phyloP scores from a whole-genome alignment of 2,888 invertebrate species.

The Diplazon laetatorius region DNA sequence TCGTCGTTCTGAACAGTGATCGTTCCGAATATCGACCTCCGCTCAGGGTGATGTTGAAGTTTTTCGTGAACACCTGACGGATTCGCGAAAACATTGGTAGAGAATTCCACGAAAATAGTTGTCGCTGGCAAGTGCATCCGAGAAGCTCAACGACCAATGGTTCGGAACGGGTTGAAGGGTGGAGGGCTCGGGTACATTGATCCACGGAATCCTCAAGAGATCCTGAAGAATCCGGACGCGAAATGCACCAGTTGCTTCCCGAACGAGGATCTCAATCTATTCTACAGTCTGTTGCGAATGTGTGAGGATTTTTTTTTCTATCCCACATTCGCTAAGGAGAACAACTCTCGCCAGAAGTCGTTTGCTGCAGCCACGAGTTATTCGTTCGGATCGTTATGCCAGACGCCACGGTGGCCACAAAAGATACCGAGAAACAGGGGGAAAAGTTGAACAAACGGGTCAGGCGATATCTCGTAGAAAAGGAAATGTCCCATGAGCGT shows the following conservation, averaged over 20 bases:
- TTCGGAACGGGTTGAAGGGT: not conserved
- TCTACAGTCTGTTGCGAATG: conserved; percentile 3
- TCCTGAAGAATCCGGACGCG: conserved; percentile 21
- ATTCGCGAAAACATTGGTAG: not conserved
- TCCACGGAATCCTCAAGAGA: conserved; percentile 33
- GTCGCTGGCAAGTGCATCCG: not conserved
- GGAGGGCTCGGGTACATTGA: not conserved
- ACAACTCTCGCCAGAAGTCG: conserved; percentile 21
- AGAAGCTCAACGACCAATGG: conserved; percentile 6
- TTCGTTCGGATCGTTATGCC: too few species aligned
- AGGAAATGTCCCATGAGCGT: not conserved
- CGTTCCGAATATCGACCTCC: too few species aligned
- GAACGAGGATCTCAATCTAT: conserved; percentile 17
- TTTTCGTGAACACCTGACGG: too few species aligned
- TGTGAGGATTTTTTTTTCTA: not conserved
- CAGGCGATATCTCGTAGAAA: not conserved
- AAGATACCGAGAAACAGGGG: not conserved
- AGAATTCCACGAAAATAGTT: not conserved
- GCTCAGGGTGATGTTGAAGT: too few species aligned
- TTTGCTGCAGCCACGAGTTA: conserved; percentile 9
- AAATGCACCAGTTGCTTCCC: conserved; percentile 47
- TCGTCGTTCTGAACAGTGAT: too few species aligned
- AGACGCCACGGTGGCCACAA: too few species aligned
- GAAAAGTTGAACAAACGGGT: conserved; percentile 5
- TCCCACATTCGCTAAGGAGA: not conserved